Conservation (phyloP, 2,797 vertebrate genomes). For the Onychomys arenicola region DNA sequence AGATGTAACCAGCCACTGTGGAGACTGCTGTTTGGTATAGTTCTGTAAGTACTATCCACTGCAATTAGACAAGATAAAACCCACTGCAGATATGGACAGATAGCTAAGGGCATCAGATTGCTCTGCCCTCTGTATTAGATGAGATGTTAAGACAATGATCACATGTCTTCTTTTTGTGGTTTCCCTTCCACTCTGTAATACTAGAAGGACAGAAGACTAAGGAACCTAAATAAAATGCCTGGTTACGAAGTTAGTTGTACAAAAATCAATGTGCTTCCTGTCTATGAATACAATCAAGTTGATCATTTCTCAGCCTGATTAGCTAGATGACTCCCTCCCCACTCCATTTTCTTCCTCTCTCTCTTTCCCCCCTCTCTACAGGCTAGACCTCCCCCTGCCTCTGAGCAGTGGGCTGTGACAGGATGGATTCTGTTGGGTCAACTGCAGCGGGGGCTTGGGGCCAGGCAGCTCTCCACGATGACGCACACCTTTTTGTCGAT, state of each 20-base stretch:
- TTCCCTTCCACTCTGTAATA: too few species aligned
- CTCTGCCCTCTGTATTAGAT: too few species aligned
- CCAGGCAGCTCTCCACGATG: neutral
- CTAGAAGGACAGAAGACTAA: too few species aligned
- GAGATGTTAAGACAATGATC: too few species aligned
- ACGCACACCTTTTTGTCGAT: conserved; percentile 67
- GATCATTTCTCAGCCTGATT: neutral
- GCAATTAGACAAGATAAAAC: neutral
- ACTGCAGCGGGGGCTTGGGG: neutral
- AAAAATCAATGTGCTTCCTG: neutral
- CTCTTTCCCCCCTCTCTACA: neutral
- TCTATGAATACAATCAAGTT: neutral
- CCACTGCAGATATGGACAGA: neutral
- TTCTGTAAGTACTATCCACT: neutral
- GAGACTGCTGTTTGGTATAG: neutral
- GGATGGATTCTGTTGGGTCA: neutral
- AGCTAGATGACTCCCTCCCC: neutral
- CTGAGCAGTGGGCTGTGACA: neutral
- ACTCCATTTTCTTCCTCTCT: neutral
- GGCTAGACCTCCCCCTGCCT: neutral
- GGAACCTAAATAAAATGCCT: neutral
- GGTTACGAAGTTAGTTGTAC: neutral
- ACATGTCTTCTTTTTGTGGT: too few species aligned
- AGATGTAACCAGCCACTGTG: neutral
- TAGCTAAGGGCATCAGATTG: too few species aligned